These are phyloP conservation scores for Illadopsis cleaveri DNA, from an alignment of 2,113 vertebrate species.

Conservation along the genomic window DNA sequence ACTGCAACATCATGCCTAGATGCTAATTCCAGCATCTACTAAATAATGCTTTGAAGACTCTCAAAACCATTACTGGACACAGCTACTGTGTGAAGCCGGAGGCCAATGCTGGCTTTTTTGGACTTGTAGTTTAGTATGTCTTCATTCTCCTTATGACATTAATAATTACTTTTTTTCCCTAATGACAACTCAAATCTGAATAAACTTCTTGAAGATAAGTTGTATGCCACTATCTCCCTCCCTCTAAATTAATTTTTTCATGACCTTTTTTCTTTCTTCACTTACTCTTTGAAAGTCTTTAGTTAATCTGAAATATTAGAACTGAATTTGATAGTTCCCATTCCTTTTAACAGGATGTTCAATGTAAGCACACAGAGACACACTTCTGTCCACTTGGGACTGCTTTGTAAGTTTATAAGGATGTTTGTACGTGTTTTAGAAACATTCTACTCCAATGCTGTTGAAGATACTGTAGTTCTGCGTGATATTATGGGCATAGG, in stretches of 20 bases:
- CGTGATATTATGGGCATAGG: neutral
- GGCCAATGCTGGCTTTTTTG: neutral
- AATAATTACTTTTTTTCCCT: neutral
- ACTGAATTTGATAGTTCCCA: neutral
- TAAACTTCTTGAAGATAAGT: neutral
- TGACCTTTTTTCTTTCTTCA: neutral
- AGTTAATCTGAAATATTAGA: neutral
- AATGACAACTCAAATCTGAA: neutral
- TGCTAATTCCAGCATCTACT: neutral
- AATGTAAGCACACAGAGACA: neutral
- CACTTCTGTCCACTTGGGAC: neutral
- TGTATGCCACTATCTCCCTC: neutral
- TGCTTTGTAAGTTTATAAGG: neutral
- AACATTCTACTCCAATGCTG: neutral
- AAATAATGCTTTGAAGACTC: neutral
- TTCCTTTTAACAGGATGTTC: neutral
- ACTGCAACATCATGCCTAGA: neutral
- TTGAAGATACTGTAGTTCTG: neutral
- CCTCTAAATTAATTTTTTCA: neutral
- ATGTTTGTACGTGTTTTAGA: neutral
- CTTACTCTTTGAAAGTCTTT: neutral
- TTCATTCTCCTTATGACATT: neutral
- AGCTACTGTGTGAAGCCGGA: neutral
- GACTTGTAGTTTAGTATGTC: neutral
- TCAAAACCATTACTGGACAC: neutral